A percentile compares a stretch with the other conserved stretches of the same genome.
Evolutionary conservation across 2,797 vertebrate species (phyloP).

Genomic region (Hydrophis major): DNA sequence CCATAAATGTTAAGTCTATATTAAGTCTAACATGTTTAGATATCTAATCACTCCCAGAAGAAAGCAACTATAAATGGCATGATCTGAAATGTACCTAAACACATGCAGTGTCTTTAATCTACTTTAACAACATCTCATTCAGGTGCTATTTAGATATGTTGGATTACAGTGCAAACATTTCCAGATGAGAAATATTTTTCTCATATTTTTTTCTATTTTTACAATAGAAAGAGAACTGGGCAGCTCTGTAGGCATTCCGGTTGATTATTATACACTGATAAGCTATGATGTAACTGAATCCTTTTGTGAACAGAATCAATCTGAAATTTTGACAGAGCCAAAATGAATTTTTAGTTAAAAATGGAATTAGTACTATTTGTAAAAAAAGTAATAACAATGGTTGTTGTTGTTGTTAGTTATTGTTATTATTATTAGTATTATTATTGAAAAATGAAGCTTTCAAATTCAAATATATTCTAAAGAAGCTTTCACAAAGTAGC

Average conservation of each 20-base stretch:
- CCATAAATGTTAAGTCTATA: neutral
- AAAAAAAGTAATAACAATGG: neutral
- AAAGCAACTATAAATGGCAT: neutral
- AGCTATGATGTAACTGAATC: neutral
- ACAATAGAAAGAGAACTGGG: neutral
- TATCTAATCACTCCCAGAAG: neutral
- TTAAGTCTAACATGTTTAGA: neutral
- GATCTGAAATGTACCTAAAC: neutral
- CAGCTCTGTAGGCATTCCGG: neutral
- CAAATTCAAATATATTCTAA: neutral
- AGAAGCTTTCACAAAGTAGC: neutral
- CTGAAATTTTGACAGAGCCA: neutral
- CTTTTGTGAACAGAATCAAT: neutral
- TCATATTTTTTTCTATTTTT: neutral
- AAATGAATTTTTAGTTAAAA: neutral
- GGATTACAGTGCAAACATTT: neutral
- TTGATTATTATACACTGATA: neutral
- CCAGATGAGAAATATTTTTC: neutral
- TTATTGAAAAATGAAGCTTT: neutral
- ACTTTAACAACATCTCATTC: neutral
- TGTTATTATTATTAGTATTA: too few relatives aligned
- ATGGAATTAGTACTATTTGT: neutral
- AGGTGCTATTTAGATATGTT: neutral
- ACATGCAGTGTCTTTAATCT: neutral
- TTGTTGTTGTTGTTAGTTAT: too few relatives aligned